Percentiles rank a stretch among this genome's conserved stretches.
These are phyloP conservation scores for Umimayanthus chanpuru DNA, from an alignment of 92 coral and sea anemone species.

Conservation along the genomic window DNA sequence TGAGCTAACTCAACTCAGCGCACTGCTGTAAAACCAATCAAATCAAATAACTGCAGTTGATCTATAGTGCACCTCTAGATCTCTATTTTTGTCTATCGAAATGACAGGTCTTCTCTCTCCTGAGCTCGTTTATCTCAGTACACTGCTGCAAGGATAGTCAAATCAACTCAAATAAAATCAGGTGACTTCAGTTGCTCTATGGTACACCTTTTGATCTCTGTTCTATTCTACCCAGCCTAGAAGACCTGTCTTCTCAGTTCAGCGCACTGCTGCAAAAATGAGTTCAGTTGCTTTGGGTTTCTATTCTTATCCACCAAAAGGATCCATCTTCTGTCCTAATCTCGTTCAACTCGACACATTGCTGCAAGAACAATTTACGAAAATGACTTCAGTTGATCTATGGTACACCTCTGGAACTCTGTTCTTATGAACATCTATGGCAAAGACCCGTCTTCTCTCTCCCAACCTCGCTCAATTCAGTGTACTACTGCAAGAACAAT, in stretches of 20 bases:
- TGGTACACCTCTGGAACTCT: not conserved
- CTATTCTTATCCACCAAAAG: no score
- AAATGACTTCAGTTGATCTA: not conserved
- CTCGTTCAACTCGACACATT: constrained; percentile 23
- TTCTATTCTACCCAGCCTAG: no score
- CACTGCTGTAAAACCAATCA: not conserved
- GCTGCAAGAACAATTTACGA: not conserved
- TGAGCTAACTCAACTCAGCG: constrained; percentile 29
- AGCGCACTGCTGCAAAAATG: no score
- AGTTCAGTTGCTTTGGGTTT: no score
- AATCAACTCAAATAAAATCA: no score
- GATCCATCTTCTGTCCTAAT: constrained; percentile 52
- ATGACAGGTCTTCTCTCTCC: not conserved
- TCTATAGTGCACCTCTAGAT: not conserved
- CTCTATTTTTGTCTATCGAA: not conserved
- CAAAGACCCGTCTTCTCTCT: not conserved
- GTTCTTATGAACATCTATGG: no score
- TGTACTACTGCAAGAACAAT: not conserved
- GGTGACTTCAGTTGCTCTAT: no score
- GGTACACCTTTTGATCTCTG: no score
- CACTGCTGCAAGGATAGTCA: no score
- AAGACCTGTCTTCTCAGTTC: no score
- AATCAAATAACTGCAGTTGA: not conserved
- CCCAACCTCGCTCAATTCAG: not conserved
- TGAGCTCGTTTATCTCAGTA: not conserved